Percentiles rank a stretch among this genome's conserved stretches.
These are phyloP conservation scores for Mastigias papua DNA, from an alignment of 30 jellyfish, hydroid and myxozoan species.

Conservation along the genomic window DNA sequence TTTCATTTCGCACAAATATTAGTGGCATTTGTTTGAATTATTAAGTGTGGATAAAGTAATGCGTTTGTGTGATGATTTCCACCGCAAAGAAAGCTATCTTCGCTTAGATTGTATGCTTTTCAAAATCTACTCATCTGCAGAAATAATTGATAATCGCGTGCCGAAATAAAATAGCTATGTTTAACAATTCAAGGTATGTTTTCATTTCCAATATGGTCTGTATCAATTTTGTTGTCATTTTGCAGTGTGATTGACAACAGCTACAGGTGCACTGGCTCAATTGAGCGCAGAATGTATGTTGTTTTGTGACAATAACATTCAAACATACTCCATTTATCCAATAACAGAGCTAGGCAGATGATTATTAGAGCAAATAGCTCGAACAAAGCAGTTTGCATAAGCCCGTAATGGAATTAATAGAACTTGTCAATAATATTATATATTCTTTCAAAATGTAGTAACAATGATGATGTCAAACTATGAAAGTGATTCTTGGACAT, in stretches of 20 bases:
- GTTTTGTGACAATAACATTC: neutral
- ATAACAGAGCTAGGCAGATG: constrained; percentile 8
- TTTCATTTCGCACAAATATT: too few relatives aligned
- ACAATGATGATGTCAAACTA: neutral
- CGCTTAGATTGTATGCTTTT: neutral
- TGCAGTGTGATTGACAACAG: constrained; percentile 1
- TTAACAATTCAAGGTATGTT: neutral
- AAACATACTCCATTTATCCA: neutral
- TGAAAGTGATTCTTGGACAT: neutral
- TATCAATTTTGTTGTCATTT: constrained; percentile 2
- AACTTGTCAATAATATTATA: neutral
- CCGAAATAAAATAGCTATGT: neutral
- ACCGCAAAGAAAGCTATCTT: neutral
- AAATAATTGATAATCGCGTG: constrained; percentile 10
- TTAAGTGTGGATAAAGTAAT: neutral
- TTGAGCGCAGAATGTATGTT: neutral
- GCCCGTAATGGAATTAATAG: constrained; percentile 8
- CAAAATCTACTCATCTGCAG: constrained; percentile 11
- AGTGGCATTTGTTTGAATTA: neutral
- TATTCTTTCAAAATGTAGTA: neutral
- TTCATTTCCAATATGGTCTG: neutral
- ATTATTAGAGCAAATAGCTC: constrained; percentile 4
- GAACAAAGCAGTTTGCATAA: neutral
- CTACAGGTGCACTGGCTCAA: constrained; percentile 2
- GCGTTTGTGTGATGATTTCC: neutral